Evolutionary conservation across 2,797 vertebrate genomes (phyloP).

Genomic region (Brotula barbata): DNA sequence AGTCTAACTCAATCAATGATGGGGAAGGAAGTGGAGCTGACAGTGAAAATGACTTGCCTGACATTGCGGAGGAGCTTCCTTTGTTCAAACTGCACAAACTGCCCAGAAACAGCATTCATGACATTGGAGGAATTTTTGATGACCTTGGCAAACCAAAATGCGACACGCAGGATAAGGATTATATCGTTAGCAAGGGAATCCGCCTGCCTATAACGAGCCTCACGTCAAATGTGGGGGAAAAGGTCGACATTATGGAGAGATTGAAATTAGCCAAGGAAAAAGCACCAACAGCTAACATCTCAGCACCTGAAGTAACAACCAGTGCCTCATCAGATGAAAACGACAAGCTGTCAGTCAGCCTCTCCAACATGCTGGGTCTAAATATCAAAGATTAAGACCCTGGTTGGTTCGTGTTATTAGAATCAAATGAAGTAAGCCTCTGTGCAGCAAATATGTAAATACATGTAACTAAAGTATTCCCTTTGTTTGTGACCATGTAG

Average conservation of each 20-base stretch:
- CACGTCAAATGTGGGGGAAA: conserved; percentile 33
- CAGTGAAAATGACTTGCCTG: conserved; percentile 32
- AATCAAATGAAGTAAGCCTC: background rate
- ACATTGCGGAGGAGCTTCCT: conserved; percentile 53
- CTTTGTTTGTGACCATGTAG: conserved; percentile 23
- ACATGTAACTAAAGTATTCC: conserved; percentile 27
- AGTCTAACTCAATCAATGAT: conserved; percentile 36
- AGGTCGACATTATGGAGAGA: conserved; percentile 73
- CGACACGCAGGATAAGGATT: conserved; percentile 54
- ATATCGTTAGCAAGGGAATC: conserved; percentile 62
- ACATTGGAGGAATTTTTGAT: conserved; percentile 22
- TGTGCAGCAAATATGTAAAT: conserved; percentile 44
- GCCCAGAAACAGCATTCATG: conserved; percentile 52
- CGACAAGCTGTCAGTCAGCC: conserved; percentile 66
- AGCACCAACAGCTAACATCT: conserved; percentile 16
- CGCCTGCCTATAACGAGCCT: conserved; percentile 58
- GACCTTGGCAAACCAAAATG: conserved; percentile 32
- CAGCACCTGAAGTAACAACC: conserved; percentile 47
- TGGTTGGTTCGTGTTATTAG: conserved; percentile 17
- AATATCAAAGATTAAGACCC: conserved; percentile 33
- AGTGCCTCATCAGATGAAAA: conserved; percentile 38
- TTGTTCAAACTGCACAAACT: conserved; percentile 73
- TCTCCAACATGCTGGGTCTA: conserved; percentile 79
- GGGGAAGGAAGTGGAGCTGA: conserved; percentile 38
- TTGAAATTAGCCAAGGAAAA: conserved; percentile 67